These are phyloP conservation scores for Ondatra zibethicus DNA, from an alignment of 2,113 vertebrate species.

Conservation along the genomic window DNA sequence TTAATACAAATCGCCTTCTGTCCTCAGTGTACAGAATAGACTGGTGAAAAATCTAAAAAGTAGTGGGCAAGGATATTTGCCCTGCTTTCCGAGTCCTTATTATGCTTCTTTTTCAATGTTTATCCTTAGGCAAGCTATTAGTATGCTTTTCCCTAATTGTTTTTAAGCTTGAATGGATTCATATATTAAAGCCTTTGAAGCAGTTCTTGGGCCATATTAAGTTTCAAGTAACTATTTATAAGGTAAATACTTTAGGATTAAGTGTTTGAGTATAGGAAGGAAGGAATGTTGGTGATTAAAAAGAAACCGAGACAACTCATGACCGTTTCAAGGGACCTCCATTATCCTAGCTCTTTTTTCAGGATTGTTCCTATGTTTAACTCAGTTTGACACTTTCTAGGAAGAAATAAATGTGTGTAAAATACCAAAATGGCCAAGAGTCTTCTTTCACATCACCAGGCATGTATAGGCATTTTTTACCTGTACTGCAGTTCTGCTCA, in stretches of 20 bases:
- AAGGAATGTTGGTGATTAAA: neutral
- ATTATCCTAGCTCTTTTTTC: neutral
- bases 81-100: neutral
- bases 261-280: neutral
- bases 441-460: neutral
- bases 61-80: neutral
- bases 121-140: neutral
- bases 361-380: neutral
- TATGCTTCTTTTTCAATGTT: neutral
- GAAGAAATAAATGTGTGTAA: slow-evolving; percentile 57
- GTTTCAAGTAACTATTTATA: neutral
- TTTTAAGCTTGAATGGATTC: slow-evolving; percentile 19
- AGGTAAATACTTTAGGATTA: neutral
- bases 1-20: neutral
- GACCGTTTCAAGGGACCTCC: neutral
- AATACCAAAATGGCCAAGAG: slow-evolving; percentile 48
- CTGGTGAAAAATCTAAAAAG: neutral
- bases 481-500: slow-evolving; percentile 39
- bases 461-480: slow-evolving; percentile 38
- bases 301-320: neutral
- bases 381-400: neutral
- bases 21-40: neutral
- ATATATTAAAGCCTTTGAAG: neutral
- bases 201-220: neutral
- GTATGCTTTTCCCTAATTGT: neutral